These are phyloP conservation scores for Castor canadensis DNA, from an alignment of 2,113 vertebrate genomes.

Conservation along the genomic window DNA sequence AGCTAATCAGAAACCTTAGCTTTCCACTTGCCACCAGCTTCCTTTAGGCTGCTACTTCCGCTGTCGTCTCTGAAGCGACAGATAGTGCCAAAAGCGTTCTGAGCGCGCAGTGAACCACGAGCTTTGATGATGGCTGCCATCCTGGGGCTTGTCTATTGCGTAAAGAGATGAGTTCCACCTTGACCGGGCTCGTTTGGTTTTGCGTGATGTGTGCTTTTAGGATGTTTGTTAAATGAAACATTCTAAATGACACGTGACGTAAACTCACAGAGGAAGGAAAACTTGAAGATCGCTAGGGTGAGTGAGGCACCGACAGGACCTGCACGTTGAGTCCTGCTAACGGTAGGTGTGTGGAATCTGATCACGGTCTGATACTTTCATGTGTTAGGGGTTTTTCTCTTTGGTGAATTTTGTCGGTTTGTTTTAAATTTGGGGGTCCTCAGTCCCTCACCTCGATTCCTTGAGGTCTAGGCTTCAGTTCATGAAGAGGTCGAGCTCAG, in stretches of 20 bases:
- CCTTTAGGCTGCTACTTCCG: too few relatives aligned
- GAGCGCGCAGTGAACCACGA: background rate
- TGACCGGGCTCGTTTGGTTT: background rate
- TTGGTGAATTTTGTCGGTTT: background rate
- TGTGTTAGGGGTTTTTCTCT: background rate
- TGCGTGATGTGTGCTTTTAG: background rate
- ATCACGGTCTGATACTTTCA: background rate
- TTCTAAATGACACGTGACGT: background rate
- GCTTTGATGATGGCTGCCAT: background rate
- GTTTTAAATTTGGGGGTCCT: background rate
- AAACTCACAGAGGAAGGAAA: background rate
- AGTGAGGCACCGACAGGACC: too few relatives aligned
- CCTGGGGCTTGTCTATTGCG: background rate
- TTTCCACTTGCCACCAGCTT: background rate
- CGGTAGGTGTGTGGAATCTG: background rate
- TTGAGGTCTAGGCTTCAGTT: background rate
- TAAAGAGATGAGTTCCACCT: conserved; percentile 10
- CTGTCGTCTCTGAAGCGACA: background rate
- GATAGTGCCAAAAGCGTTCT: background rate
- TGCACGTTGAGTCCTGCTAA: too few relatives aligned
- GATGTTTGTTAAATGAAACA: background rate
- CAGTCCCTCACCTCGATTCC: background rate
- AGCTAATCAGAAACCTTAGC: background rate
- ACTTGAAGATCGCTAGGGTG: conserved; percentile 16
- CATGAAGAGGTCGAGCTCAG: background rate